Base-by-base conservation (phyloP, 2,888 invertebrate genomes). In the Venustoraphidia nigricollis region DNA sequence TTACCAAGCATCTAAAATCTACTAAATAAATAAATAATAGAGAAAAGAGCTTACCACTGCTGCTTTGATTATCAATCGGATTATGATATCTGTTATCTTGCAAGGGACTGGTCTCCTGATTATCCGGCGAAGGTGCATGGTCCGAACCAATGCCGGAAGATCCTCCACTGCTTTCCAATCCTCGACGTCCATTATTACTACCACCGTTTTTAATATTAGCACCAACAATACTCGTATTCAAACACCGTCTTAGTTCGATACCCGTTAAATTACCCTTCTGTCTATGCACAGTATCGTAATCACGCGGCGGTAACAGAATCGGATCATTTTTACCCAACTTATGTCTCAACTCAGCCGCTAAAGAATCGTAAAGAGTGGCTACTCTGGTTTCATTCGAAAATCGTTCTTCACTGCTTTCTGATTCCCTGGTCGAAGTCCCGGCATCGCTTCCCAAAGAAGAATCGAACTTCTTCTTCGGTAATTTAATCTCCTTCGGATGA, bases 271-370 rank as follows among this genome's bases (percentile, higher is more conserved):
- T 84, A 8, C 87, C 87, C 52, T 83, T 65, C 51, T 76, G 81
- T 47, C 87, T 75, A 62, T 88, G 87, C 3, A 91, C 85, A 1
- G 93, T 93, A 66, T 95, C 94, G 70, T 95, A 95, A 66, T 95
- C 95, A 34, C 91, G 75, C 0, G 95, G 94, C 0, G 95, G 95
- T 52, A 95, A 70, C 17, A 95, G 73, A 46, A 95, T 79, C 0
- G 93, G 93, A 49, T 63, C 64, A 46, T 66, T 64, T 52, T 67
- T 66, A 58, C 72, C 71, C 46, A 90, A 67, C 62, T 86, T 84
- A 50, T 81, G 82, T 56, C 92, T 79, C 55, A 96, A 67, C 62
- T 96, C 96, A 0, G 92, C 92, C 2, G 93, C 91, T 54, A 95
- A 71, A 38, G 91, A 91, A 63, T 93, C 92, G 64, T 92, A 94